These are phyloP conservation scores for Ophion obscuratus DNA, from an alignment of 2,888 invertebrate species.

Conservation along the genomic window DNA sequence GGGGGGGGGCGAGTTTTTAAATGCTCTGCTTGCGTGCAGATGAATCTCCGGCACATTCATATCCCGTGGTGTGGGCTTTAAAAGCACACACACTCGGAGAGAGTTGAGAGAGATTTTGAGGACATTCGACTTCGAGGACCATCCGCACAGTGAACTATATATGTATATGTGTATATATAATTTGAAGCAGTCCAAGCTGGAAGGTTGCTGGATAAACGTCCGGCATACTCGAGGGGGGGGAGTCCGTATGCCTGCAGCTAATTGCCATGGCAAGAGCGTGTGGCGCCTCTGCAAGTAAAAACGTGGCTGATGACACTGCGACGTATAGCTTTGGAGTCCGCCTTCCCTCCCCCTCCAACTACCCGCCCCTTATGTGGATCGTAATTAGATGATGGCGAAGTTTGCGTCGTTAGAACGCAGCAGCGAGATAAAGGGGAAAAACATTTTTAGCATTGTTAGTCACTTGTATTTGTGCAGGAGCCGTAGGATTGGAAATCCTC, in stretches of 20 bases:
- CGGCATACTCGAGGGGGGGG: constrained; percentile 28
- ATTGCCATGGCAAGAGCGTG: constrained; percentile 42
- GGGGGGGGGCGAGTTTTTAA: constrained; percentile 59
- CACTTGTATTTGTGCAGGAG: neutral
- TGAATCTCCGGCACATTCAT: constrained; percentile 24
- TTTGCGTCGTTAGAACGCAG: neutral
- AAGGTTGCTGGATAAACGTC: constrained; percentile 27
- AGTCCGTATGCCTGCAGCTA: constrained; percentile 48
- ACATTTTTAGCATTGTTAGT: neutral
- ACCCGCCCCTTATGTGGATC: neutral
- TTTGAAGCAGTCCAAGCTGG: constrained; percentile 13
- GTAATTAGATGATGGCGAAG: constrained; percentile 6
- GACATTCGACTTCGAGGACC: constrained; percentile 4
- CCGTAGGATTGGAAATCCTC: neutral
- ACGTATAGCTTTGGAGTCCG: neutral
- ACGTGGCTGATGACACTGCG: constrained; percentile 19
- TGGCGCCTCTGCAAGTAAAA: constrained; percentile 44
- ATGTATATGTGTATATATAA: neutral
- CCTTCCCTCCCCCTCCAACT: neutral
- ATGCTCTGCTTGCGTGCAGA: constrained; percentile 19
- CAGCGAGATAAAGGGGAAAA: neutral
- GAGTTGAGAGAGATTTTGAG: no score
- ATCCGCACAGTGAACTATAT: neutral
- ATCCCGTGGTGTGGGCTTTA: constrained; percentile 36
- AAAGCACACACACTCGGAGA: constrained; percentile 35